phyloP scores from a whole-genome alignment of 2,888 invertebrate species.

The Cephus spinipes region DNA sequence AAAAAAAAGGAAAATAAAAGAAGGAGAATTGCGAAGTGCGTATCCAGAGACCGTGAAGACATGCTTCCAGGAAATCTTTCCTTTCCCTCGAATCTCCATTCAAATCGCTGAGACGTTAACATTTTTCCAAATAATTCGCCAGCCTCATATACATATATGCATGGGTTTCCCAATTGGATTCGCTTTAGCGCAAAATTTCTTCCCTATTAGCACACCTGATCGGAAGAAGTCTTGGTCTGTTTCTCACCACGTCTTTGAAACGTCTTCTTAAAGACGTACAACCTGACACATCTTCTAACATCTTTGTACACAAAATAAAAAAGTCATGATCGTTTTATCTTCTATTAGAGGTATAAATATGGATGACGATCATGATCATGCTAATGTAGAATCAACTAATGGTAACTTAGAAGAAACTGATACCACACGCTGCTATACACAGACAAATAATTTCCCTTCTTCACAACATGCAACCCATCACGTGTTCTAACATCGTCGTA shows the following conservation, averaged over 20 bases:
- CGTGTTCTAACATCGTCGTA: not conserved
- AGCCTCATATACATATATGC: not conserved
- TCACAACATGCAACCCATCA: not conserved
- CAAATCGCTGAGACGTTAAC: conserved; percentile 13
- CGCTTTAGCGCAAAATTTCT: not conserved
- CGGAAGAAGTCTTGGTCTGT: not conserved
- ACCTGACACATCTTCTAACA: not conserved
- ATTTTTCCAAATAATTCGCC: conserved; percentile 3
- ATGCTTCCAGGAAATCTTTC: conserved; percentile 63
- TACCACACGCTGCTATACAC: too few species aligned
- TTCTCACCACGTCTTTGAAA: not conserved
- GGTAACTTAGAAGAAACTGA: not conserved
- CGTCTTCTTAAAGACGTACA: not conserved
- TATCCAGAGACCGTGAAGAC: conserved; percentile 61
- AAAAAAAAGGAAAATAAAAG: conserved; percentile 32
- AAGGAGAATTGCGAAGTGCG: conserved; percentile 59
- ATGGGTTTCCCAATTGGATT: not conserved
- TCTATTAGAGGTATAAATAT: not conserved
- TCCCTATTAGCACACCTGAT: not conserved
- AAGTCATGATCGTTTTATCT: not conserved
- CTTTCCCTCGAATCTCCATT: conserved; percentile 42
- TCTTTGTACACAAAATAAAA: not conserved
- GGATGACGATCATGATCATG: not conserved
- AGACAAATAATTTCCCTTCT: not conserved
- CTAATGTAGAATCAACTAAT: not conserved